Evolutionary conservation across 2,797 vertebrate species (phyloP), one percentile per base, ranked within the genome.

Genomic region (Eidolon dupreanum): DNA sequence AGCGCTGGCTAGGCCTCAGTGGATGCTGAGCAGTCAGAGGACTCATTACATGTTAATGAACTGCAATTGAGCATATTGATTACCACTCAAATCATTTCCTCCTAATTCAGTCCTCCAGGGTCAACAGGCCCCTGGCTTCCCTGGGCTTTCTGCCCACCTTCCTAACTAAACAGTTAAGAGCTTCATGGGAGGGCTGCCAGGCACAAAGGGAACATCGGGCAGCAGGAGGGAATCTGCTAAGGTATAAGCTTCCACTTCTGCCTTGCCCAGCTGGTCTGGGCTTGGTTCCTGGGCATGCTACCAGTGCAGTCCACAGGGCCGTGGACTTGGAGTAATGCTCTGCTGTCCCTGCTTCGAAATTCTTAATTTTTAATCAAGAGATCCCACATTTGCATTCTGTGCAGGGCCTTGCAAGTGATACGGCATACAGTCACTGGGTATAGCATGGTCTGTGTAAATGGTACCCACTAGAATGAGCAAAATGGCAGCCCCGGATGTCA

Each of bases 11-110:
- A 53, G 83, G 73, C 43, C 94, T 73, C 87, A 59, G 78, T 87
- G 55, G 74, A 87, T 70, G 55, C 74, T 90, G 74, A 93, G 79
- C 68, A 87, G 71, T 85, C 92, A 82, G 59, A 90, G 84, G 95
- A 96, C 66, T 92, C 94, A 97, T 95, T 96, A 97, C 84, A 95
- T 90, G 84, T 96, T 97, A 98, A 97, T 97, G 96, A 97, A 88
- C 1, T 11, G 61, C 59, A 90, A 77, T 91, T 77, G 90, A 95
- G 97, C 88, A 20, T 95, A 98, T 93, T 88, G 97, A 97, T 98
- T 96, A 94, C 68, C 93, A 93, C 82, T 96, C 89, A 96, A 97
- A 95, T 96, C 59, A 97, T 95, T 97, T 96, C 53, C 84, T 97
- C 81, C 95, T 33, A 2, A 93, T 95, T 89, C 75, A 82, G 36